Evolutionary conservation across 1,140 invertebrate genomes (phyloP).

Genomic region (Panulirus ornatus): DNA sequence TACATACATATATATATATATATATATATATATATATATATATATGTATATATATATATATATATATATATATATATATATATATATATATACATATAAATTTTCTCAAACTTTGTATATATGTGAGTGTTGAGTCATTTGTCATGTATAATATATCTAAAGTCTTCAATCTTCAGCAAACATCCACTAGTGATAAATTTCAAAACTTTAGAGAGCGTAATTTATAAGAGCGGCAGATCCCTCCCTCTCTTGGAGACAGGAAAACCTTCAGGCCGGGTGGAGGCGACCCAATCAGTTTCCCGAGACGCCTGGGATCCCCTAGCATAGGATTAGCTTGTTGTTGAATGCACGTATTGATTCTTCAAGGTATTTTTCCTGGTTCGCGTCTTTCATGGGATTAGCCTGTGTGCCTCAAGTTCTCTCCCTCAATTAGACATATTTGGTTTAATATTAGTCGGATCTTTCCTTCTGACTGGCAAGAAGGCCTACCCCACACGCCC

Average conservation of each 20-base stretch:
- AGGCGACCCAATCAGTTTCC: conserved; percentile 44
- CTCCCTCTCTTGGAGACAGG: neutral
- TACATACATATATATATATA: no score
- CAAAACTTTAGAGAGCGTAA: neutral
- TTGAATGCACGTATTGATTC: conserved; percentile 73
- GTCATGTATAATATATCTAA: no score
- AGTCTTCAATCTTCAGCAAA: no score
- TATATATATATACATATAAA: no score
- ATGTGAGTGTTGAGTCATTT: no score
- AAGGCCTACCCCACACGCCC: neutral
- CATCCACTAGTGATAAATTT: neutral
- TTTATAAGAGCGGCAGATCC: neutral
- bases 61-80: no score
- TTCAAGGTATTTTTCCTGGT: conserved; percentile 24
- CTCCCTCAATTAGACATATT: conserved; percentile 72
- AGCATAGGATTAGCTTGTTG: conserved; percentile 67
- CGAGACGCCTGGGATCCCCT: conserved; percentile 24
- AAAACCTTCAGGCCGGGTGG: neutral
- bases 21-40: no score
- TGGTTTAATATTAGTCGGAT: conserved; percentile 69
- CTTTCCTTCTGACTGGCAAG: neutral
- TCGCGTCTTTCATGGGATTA: conserved; percentile 67
- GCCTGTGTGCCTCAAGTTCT: conserved; percentile 58
- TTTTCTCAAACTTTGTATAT: no score
- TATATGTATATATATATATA: no score